Evolutionary conservation across 2,888 invertebrate genomes (phyloP).

Genomic region (Ennomos fuscantarius): DNA sequence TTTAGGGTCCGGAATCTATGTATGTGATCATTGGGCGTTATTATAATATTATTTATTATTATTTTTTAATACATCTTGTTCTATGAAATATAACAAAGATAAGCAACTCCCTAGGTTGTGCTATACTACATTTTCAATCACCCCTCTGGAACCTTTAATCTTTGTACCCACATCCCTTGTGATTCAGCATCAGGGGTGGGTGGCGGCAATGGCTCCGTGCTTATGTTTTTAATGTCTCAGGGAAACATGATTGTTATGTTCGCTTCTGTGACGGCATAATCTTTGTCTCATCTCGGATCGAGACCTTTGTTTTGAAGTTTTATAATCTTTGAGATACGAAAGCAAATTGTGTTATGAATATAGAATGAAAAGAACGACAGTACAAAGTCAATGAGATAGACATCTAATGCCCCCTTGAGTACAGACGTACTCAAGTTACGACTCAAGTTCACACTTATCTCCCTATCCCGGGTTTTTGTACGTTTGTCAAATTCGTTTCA

Average conservation of each 20-base stretch:
- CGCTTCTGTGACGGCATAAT: slow-evolving; percentile 23
- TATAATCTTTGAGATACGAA: slow-evolving; percentile 9
- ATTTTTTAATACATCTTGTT: background rate
- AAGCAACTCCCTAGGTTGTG: slow-evolving; percentile 2
- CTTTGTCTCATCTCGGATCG: slow-evolving; percentile 21
- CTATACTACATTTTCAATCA: slow-evolving; percentile 11
- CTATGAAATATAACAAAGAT: slow-evolving; percentile 32
- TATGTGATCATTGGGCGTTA: no score
- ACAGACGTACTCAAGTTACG: no score
- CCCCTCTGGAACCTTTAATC: slow-evolving; percentile 50
- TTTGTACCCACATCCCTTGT: slow-evolving; percentile 57
- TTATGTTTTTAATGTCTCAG: slow-evolving; percentile 66
- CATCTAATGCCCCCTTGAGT: no score
- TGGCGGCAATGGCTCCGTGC: slow-evolving; percentile 57
- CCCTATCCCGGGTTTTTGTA: no score
- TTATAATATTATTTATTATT: no score
- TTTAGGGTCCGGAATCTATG: no score
- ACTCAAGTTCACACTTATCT: no score
- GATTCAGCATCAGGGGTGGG: slow-evolving; percentile 52
- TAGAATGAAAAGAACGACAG: no score
- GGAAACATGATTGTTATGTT: slow-evolving; percentile 43
- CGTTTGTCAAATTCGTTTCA: no score
- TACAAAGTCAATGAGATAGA: no score
- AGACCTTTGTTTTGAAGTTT: slow-evolving; percentile 22
- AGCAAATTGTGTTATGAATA: background rate